phyloP scores from a whole-genome alignment of 2,113 vertebrate genomes.

The Seriola rivoliana region DNA sequence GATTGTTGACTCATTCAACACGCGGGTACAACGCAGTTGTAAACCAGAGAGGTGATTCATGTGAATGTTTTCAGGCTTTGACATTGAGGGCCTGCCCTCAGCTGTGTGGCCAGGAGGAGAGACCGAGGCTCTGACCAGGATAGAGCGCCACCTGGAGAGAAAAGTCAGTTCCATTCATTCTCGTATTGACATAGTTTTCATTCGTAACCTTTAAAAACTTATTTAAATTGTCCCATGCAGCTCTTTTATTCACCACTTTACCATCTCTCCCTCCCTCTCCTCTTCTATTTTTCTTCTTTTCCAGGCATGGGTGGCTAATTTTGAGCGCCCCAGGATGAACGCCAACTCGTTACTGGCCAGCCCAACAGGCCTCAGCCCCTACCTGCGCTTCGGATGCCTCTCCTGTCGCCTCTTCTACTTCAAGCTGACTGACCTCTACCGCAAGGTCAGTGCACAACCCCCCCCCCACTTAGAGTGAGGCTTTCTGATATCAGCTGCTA shows the following conservation, averaged over 20 bases:
- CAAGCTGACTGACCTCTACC: conserved; percentile 87
- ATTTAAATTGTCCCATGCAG: not conserved
- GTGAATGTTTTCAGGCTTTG: conserved; percentile 78
- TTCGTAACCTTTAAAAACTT: not conserved
- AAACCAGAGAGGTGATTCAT: not conserved
- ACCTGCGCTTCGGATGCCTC: conserved; percentile 86
- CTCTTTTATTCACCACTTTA: too few relatives aligned
- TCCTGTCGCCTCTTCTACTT: conserved; percentile 87
- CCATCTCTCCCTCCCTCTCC: not conserved
- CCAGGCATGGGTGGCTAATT: conserved; percentile 87
- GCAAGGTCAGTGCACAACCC: conserved; percentile 70
- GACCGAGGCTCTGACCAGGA: conserved; percentile 83
- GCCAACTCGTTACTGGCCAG: conserved; percentile 86
- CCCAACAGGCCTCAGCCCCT: conserved; percentile 85
- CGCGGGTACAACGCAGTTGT: not conserved
- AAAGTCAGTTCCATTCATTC: conserved; percentile 69
- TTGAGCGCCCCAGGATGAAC: conserved; percentile 87
- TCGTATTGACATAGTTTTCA: not conserved
- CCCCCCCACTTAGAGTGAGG: too few relatives aligned
- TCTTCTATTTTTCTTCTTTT: not conserved
- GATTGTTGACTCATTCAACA: too few relatives aligned
- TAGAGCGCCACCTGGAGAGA: conserved; percentile 86
- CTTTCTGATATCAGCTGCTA: too few relatives aligned
- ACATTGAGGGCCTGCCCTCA: conserved; percentile 81
- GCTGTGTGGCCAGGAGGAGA: conserved; percentile 87